These are phyloP conservation scores for Campaea margaritaria DNA, from an alignment of 2,888 invertebrate genomes.

Conservation along the genomic window DNA sequence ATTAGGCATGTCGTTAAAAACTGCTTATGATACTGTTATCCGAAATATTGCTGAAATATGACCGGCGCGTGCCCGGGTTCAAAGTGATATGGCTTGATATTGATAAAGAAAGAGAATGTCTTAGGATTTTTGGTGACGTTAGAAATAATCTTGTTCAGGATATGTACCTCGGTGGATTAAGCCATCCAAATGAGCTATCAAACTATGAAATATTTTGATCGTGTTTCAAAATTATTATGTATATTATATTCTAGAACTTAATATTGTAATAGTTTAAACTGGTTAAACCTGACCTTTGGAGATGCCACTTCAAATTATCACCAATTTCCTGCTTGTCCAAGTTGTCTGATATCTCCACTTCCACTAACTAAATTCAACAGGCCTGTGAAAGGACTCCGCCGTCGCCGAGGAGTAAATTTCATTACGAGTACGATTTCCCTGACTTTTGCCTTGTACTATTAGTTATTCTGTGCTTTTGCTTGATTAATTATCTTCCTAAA, in stretches of 20 bases:
- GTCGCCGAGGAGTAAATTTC: constrained; percentile 18
- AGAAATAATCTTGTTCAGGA: no score
- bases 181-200: no score
- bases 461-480: not conserved
- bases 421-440: constrained; percentile 19
- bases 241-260: no score
- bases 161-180: no score
- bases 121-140: no score
- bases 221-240: no score
- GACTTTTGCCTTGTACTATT: constrained; percentile 3
- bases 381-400: constrained; percentile 3
- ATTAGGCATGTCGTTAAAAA: constrained; percentile 8
- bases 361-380: constrained; percentile 12
- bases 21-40: not conserved
- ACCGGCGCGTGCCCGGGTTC: constrained; percentile 8
- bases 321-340: constrained; percentile 2
- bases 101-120: no score
- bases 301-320: not conserved
- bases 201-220: no score
- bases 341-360: not conserved
- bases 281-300: no score
- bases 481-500: constrained; percentile 26
- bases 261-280: no score
- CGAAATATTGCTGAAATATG: not conserved
- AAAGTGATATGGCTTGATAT: not conserved